Evolutionary conservation across 2,888 invertebrate species (phyloP).

Genomic region (Dusona sp.): DNA sequence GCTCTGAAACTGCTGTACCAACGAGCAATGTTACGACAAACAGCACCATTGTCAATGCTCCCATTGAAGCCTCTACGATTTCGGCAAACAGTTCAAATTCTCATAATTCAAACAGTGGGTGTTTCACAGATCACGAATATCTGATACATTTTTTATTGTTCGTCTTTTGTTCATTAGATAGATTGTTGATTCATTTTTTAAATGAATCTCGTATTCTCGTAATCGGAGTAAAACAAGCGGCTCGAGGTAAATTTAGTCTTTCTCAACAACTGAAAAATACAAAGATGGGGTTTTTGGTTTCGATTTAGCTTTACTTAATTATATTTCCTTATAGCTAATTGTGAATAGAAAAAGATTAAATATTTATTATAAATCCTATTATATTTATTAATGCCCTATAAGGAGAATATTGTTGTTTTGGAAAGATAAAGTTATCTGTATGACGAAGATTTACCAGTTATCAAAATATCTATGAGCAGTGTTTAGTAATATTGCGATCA

Average conservation of each 20-base stretch:
- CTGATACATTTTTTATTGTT: not conserved
- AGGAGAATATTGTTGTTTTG: too few relatives aligned
- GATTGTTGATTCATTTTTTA: too few relatives aligned
- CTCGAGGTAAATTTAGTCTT: too few relatives aligned
- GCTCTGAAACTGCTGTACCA: constrained; percentile 54
- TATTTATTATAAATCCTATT: not conserved
- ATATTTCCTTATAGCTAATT: not conserved
- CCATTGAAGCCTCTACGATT: constrained; percentile 47
- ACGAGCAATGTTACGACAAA: constrained; percentile 74
- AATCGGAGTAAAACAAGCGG: not conserved
- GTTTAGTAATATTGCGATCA: not conserved
- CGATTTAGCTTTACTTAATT: too few relatives aligned
- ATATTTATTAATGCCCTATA: too few relatives aligned
- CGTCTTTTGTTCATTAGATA: too few relatives aligned
- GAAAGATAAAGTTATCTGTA: too few relatives aligned
- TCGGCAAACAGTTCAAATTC: constrained; percentile 75
- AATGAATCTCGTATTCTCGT: too few relatives aligned
- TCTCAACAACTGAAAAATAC: not conserved
- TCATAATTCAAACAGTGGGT: constrained; percentile 75
- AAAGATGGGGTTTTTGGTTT: not conserved
- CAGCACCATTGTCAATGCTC: constrained; percentile 32
- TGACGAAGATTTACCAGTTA: too few relatives aligned
- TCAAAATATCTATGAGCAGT: too few relatives aligned
- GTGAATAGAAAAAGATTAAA: not conserved
- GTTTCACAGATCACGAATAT: not conserved